Conservation (phyloP, 2,797 vertebrate species). For the Anguilla anguilla region DNA sequence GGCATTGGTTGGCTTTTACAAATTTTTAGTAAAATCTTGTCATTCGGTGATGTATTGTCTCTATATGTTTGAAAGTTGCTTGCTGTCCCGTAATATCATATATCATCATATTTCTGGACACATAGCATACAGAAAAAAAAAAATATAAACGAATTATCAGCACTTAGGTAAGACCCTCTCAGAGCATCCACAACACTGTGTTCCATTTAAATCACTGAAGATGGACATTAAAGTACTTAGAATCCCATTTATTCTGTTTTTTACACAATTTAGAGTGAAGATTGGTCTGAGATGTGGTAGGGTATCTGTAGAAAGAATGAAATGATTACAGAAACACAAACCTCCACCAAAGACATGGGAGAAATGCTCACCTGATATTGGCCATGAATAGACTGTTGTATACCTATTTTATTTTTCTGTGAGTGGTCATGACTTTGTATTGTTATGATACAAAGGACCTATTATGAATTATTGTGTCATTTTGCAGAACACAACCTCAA, state of each 20-base stretch:
- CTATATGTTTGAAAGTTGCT: conserved; percentile 29
- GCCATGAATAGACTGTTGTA: not conserved
- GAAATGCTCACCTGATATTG: not conserved
- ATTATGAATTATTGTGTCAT: conserved; percentile 1
- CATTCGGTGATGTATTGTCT: conserved; percentile 30
- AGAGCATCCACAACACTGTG: conserved; percentile 22
- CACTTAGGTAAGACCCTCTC: conserved; percentile 26
- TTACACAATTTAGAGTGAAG: not conserved
- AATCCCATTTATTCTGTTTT: not conserved
- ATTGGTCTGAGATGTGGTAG: not conserved
- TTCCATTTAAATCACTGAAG: not conserved
- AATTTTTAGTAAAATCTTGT: conserved; percentile 27
- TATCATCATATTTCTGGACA: conserved; percentile 31
- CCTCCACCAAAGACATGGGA: conserved; percentile 32
- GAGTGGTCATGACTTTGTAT: conserved; percentile 6
- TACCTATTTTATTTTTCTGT: not conserved
- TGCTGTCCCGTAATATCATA: conserved; percentile 29
- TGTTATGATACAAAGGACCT: not conserved
- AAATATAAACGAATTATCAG: conserved; percentile 19
- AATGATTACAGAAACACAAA: not conserved
- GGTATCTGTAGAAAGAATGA: not conserved
- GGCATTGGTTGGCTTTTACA: conserved; percentile 38
- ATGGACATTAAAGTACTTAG: conserved; percentile 8
- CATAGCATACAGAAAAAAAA: conserved; percentile 20
- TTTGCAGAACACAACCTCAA: conserved; percentile 1